Percentiles rank a stretch among this genome's conserved stretches.
Evolutionary conservation across 2,113 vertebrate species (phyloP).

Genomic region (Trogon surrucura): DNA sequence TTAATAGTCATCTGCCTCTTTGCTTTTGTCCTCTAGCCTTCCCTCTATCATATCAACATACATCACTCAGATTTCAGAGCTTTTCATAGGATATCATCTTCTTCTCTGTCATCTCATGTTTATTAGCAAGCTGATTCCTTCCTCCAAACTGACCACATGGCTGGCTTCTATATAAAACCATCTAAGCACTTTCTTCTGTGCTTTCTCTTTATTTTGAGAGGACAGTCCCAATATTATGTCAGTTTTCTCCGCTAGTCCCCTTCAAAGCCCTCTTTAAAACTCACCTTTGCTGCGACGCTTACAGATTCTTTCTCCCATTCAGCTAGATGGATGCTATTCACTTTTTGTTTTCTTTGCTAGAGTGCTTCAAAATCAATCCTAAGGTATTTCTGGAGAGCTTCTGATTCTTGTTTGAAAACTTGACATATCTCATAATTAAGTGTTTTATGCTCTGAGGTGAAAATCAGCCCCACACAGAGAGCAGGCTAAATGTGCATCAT

Average conservation of each 20-base stretch:
- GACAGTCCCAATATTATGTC: background rate
- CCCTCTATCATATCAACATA: background rate
- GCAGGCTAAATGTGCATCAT: background rate
- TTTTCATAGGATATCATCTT: background rate
- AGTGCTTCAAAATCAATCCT: slow-evolving; percentile 42
- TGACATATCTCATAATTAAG: slow-evolving; percentile 47
- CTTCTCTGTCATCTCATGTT: background rate
- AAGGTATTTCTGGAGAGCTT: slow-evolving; percentile 44
- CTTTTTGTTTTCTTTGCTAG: slow-evolving; percentile 31
- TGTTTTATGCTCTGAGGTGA: slow-evolving; percentile 47
- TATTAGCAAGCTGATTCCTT: background rate
- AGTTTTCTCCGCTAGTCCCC: background rate
- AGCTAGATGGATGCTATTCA: background rate
- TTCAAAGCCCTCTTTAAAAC: background rate
- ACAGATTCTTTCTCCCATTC: background rate
- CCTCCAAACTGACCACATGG: background rate
- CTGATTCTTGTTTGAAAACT: slow-evolving; percentile 62
- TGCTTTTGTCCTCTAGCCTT: background rate
- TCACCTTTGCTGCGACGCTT: background rate
- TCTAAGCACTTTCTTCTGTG: background rate
- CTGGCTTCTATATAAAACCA: background rate
- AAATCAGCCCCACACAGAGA: slow-evolving; percentile 59
- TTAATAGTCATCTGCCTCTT: background rate
- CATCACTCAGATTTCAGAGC: background rate
- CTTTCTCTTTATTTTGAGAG: background rate